phyloP scores from a whole-genome alignment of 2,888 invertebrate genomes.

The Pyrrhia umbra region DNA sequence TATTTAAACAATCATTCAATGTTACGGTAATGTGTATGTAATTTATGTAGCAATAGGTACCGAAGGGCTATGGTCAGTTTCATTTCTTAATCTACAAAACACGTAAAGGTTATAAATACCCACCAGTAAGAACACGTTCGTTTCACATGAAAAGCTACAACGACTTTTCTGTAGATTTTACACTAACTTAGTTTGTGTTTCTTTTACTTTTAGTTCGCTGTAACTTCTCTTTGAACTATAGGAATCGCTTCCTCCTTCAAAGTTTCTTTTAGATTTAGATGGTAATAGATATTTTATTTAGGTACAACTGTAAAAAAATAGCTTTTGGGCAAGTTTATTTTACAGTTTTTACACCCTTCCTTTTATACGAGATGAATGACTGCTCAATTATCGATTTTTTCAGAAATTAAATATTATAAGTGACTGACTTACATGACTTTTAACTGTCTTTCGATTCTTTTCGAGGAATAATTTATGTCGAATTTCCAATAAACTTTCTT shows the following conservation, averaged over 20 bases:
- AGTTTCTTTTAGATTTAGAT: constrained; percentile 47
- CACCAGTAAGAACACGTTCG: constrained; percentile 43
- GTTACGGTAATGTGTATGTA: too few species aligned
- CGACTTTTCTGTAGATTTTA: constrained; percentile 60
- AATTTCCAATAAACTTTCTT: too few species aligned
- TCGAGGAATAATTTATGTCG: too few species aligned
- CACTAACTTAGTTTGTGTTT: constrained; percentile 59
- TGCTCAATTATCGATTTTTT: too few species aligned
- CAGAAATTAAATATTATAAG: too few species aligned
- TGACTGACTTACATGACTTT: too few species aligned
- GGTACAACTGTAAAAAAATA: constrained; percentile 12
- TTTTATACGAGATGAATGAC: not conserved
- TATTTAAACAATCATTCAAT: not conserved
- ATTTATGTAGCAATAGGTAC: too few species aligned
- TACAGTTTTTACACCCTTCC: not conserved
- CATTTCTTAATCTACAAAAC: not conserved
- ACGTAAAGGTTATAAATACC: constrained; percentile 34
- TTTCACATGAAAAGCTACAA: constrained; percentile 58
- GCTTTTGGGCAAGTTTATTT: not conserved
- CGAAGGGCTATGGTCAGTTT: not conserved
- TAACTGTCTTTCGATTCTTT: too few species aligned
- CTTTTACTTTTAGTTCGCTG: constrained; percentile 47
- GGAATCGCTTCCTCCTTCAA: constrained; percentile 31
- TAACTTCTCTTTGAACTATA: constrained; percentile 56
- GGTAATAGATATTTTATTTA: constrained; percentile 49